phyloP scores from a whole-genome alignment of 2,888 invertebrate genomes.

The Hoplodrina ambigua region DNA sequence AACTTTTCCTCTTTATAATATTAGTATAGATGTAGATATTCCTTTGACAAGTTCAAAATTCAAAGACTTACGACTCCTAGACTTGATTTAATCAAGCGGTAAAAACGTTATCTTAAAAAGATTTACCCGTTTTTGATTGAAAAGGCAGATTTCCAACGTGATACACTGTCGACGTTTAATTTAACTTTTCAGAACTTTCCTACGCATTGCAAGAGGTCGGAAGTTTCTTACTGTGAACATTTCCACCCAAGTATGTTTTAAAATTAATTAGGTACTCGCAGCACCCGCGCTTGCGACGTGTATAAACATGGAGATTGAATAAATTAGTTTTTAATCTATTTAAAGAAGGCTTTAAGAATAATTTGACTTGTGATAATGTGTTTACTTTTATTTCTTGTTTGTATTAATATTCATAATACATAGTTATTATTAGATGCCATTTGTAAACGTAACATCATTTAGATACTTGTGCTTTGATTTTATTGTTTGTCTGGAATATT shows the following conservation, averaged over 20 bases:
- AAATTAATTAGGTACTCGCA: slow-evolving; percentile 57
- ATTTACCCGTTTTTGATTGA: slow-evolving; percentile 27
- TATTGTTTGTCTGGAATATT: slow-evolving; percentile 15
- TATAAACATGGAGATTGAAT: slow-evolving; percentile 52
- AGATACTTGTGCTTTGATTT: not conserved
- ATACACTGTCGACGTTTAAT: slow-evolving; percentile 66
- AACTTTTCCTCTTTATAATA: too few species aligned
- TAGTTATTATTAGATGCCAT: not conserved
- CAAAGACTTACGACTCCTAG: too few species aligned
- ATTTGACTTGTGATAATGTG: slow-evolving; percentile 30
- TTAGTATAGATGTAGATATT: too few species aligned
- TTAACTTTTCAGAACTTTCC: slow-evolving; percentile 66
- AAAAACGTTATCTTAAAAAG: slow-evolving; percentile 2
- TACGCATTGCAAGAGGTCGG: slow-evolving; percentile 45
- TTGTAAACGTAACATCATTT: too few species aligned
- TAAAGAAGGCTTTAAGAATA: slow-evolving; percentile 31
- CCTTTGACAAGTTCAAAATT: too few species aligned
- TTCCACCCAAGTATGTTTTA: slow-evolving; percentile 52
- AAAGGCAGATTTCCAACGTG: slow-evolving; percentile 44
- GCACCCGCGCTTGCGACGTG: slow-evolving; percentile 15
- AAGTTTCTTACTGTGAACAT: slow-evolving; percentile 52
- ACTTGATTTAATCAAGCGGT: slow-evolving; percentile 10
- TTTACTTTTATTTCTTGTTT: slow-evolving; percentile 34
- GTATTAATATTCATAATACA: not conserved
- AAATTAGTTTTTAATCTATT: slow-evolving; percentile 53